phyloP scores from a whole-genome alignment of 2,113 vertebrate species.

The Ciconia maguari region DNA sequence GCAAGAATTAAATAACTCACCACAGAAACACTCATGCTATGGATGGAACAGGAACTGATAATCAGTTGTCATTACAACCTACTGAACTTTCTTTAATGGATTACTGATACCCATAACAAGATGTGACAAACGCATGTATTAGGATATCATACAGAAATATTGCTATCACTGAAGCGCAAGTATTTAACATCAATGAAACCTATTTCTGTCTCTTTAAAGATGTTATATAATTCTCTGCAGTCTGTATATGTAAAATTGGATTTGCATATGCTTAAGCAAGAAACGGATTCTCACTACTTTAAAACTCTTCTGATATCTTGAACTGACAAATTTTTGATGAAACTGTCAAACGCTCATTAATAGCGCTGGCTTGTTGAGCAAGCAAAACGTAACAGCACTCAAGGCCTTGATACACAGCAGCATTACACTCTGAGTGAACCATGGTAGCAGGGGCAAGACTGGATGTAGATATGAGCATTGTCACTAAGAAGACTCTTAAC shows the following conservation, averaged over 20 bases:
- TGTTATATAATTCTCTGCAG: background rate
- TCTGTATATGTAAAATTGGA: background rate
- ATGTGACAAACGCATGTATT: background rate
- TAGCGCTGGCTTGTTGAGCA: background rate
- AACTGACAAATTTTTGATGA: background rate
- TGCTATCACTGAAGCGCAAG: background rate
- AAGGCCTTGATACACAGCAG: background rate
- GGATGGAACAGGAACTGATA: background rate
- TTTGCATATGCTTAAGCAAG: background rate
- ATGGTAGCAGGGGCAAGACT: background rate
- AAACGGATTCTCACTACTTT: background rate
- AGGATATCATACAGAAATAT: background rate
- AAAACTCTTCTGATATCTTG: background rate
- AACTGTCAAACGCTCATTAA: background rate
- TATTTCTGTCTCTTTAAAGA: background rate
- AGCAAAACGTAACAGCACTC: background rate
- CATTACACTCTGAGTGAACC: background rate
- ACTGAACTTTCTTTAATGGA: background rate
- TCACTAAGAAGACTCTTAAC: background rate
- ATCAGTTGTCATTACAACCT: background rate
- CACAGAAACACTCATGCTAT: background rate
- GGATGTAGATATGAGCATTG: background rate
- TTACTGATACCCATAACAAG: background rate
- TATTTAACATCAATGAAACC: background rate
- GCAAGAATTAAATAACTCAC: background rate